These are phyloP conservation scores for Myanophis thanlyinensis DNA, from an alignment of 2,113 vertebrate species.

Conservation along the genomic window DNA sequence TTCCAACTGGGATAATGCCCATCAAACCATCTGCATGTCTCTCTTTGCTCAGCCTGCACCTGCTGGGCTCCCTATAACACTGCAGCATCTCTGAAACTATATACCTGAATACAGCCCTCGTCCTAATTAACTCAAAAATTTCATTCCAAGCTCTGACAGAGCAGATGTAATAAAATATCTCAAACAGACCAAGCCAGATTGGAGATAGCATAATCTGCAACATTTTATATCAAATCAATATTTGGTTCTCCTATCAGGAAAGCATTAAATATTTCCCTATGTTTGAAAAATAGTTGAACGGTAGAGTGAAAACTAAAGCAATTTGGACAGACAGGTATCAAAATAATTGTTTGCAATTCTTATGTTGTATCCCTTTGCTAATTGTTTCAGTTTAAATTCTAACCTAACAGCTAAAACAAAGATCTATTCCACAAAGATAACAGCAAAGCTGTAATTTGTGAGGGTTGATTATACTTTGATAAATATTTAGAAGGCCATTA, in stretches of 20 bases:
- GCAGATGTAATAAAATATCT: slow-evolving; percentile 56
- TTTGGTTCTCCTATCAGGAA: neutral
- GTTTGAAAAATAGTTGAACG: slow-evolving; percentile 17
- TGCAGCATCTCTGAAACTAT: slow-evolving; percentile 56
- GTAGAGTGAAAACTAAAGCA: slow-evolving; percentile 32
- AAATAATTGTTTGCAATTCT: slow-evolving; percentile 2
- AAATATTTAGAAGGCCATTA: neutral
- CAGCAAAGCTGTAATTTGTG: neutral
- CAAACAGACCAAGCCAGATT: slow-evolving; percentile 7
- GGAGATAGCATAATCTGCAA: slow-evolving; percentile 32
- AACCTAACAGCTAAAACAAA: slow-evolving; percentile 23
- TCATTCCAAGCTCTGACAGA: slow-evolving; percentile 46
- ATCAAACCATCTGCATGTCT: slow-evolving; percentile 78
- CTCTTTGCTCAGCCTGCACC: slow-evolving; percentile 34
- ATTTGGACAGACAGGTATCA: neutral
- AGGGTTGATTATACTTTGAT: neutral
- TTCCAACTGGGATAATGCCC: slow-evolving; percentile 81
- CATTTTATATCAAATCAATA: neutral
- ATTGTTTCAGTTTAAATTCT: slow-evolving; percentile 47
- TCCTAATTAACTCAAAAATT: neutral
- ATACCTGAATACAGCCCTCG: slow-evolving; percentile 15
- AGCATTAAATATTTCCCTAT: slow-evolving; percentile 23
- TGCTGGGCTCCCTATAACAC: slow-evolving; percentile 54
- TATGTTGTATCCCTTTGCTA: neutral
- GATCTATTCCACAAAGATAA: slow-evolving; percentile 12